Evolutionary conservation across 2,113 vertebrate genomes (phyloP), one percentile per base, ranked within the genome.

Genomic region (Psettodes erumei): DNA sequence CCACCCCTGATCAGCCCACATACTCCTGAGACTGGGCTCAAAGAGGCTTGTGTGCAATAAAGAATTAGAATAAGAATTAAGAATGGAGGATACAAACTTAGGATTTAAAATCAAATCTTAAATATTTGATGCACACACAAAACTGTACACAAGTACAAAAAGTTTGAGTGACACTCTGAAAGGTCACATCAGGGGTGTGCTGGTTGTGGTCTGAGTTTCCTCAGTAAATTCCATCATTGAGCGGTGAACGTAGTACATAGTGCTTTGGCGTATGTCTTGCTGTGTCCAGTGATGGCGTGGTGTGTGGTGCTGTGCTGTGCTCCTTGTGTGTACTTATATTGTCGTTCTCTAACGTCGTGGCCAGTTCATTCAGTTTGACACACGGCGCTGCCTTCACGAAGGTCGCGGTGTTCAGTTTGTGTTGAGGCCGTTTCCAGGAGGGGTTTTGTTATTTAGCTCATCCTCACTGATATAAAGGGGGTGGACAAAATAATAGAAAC

Each of bases 11-110:
- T n/a, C n/a, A n/a, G n/a, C n/a, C 56, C 72, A 64, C 47, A 58
- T 1, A 40, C 40, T n/a, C n/a, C 80, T 81, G 81, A 82, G 75
- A 58, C 81, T n/a, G n/a, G n/a, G n/a, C n/a, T n/a, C n/a, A n/a
- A n/a, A n/a, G n/a, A n/a, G n/a, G n/a, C n/a, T n/a, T n/a, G n/a
- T n/a, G n/a, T n/a, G n/a, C n/a, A n/a, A n/a, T n/a, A n/a, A n/a
- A n/a, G n/a, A n/a, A n/a, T n/a, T n/a, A n/a, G n/a, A n/a, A n/a
- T n/a, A n/a, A n/a, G n/a, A n/a, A n/a, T n/a, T n/a, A n/a, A n/a
- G n/a, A n/a, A n/a, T n/a, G n/a, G n/a, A n/a, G n/a, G n/a, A n/a
- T n/a, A n/a, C n/a, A n/a, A n/a, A n/a, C n/a, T n/a, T n/a, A n/a
- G n/a, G n/a, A n/a, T n/a, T n/a, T n/a, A n/a, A n/a, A n/a, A n/a